phyloP scores from a whole-genome alignment of 2,113 vertebrate species.

The Pontoporia blainvillei region DNA sequence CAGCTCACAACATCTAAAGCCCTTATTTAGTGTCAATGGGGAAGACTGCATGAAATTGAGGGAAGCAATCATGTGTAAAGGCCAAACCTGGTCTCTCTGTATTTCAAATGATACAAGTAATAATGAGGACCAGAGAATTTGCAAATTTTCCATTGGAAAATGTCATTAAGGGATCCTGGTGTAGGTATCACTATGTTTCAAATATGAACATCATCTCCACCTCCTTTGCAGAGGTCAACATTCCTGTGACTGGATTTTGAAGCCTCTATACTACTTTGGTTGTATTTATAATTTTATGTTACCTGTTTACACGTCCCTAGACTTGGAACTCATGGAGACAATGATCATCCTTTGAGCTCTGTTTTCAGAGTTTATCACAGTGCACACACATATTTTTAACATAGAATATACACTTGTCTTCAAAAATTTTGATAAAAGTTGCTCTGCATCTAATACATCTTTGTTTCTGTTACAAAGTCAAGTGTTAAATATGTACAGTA shows the following conservation, averaged over 20 bases:
- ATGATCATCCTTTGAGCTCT: not conserved
- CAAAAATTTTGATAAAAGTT: not conserved
- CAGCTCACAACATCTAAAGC: not conserved
- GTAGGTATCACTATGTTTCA: not conserved
- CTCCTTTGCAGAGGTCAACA: not conserved
- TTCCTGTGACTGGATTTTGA: not conserved
- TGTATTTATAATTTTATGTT: not conserved
- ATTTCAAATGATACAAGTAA: not conserved
- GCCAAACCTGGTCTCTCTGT: not conserved
- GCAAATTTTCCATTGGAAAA: not conserved
- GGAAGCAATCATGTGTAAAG: not conserved
- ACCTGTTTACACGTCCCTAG: not conserved
- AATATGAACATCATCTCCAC: not conserved
- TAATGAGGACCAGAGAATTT: not conserved
- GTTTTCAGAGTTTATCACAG: not conserved
- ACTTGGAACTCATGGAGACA: not conserved
- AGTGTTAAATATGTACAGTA: not conserved
- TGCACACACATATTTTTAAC: not conserved
- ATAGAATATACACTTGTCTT: not conserved
- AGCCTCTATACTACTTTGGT: not conserved
- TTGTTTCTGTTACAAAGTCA: not conserved
- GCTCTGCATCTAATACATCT: not conserved
- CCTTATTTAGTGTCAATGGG: not conserved
- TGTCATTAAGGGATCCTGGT: not conserved
- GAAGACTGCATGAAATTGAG: rapidly evolving